A percentile compares a stretch with the other conserved stretches of the same genome.
phyloP scores from a whole-genome alignment of 2,797 vertebrate species.

The Parambassis ranga region DNA sequence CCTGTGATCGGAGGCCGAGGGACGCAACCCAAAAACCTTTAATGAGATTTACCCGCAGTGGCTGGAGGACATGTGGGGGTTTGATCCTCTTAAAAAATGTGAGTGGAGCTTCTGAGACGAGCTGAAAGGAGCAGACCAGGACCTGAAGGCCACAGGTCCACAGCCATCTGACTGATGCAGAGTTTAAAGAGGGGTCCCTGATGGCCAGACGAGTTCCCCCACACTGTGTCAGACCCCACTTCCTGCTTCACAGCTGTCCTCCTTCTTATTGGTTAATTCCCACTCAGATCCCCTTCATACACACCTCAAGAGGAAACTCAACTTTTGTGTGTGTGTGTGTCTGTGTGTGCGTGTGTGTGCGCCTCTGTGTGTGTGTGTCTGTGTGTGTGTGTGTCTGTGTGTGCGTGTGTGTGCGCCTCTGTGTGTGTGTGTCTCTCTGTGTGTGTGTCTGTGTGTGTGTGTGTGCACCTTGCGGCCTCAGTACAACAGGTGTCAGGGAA shows the following conservation, averaged over 20 bases:
- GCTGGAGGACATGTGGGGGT: slow-evolving; percentile 1
- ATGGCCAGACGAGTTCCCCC: no score
- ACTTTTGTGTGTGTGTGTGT: no score
- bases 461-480: no score
- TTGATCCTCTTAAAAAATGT: slow-evolving; percentile 8
- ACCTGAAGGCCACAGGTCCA: neutral
- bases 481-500: neutral
- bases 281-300: no score
- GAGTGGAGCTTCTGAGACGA: neutral
- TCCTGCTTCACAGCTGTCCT: no score
- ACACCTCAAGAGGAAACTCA: no score
- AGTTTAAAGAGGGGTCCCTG: no score
- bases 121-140: neutral
- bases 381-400: neutral
- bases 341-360: no score
- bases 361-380: no score
- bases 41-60: slow-evolving; percentile 27
- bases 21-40: neutral
- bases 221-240: no score
- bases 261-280: no score
- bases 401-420: neutral
- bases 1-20: neutral
- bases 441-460: neutral
- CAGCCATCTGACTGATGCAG: no score
- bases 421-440: neutral